phyloP scores from a whole-genome alignment of 2,797 vertebrate genomes.

The Melanogrammus aeglefinus region DNA sequence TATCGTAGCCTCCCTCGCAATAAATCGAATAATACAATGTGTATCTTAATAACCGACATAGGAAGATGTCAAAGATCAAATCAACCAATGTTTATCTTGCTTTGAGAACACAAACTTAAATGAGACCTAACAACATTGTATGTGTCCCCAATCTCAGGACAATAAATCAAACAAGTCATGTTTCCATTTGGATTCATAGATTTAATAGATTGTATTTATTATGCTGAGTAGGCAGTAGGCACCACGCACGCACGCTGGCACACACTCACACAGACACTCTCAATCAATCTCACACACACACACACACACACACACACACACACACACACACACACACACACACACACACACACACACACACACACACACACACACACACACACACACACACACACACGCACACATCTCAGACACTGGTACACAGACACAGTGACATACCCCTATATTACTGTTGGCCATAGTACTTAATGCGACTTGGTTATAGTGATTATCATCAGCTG shows the following conservation, averaged over 20 bases:
- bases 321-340: background rate
- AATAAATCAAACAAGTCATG: background rate
- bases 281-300: background rate
- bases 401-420: background rate
- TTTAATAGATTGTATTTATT: background rate
- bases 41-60: background rate
- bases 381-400: conserved; percentile 2
- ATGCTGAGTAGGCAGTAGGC: background rate
- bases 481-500: conserved; percentile 1
- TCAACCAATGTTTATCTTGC: background rate
- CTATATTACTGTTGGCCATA: background rate
- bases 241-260: background rate
- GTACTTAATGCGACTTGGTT: background rate
- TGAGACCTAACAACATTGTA: background rate
- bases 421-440: background rate
- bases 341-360: background rate
- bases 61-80: background rate
- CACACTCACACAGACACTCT: background rate
- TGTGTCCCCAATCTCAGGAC: background rate
- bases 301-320: background rate
- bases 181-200: background rate
- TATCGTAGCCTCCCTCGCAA: background rate
- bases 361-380: background rate
- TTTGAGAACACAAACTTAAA: background rate
- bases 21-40: background rate